phyloP scores from a whole-genome alignment of 1,140 invertebrate species.

The Zaprionus davidi region DNA sequence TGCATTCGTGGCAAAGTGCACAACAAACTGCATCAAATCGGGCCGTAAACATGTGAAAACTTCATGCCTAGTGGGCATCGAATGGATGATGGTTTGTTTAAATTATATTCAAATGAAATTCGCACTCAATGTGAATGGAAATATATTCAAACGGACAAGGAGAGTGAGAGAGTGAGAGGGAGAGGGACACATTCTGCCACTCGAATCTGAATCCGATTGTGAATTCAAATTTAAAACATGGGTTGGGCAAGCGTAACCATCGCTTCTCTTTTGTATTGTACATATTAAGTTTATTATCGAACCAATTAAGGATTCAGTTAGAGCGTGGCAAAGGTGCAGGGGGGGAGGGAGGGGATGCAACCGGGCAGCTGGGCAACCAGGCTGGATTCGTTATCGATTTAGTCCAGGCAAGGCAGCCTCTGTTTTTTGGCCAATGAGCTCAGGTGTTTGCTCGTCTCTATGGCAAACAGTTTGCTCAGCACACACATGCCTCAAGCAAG shows the following conservation, averaged over 20 bases:
- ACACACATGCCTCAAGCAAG: constrained; percentile 2
- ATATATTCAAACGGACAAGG: background rate
- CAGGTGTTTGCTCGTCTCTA: constrained; percentile 43
- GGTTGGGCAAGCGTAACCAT: background rate
- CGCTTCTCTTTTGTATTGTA: constrained; percentile 3
- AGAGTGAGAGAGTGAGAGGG: background rate
- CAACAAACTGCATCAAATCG: background rate
- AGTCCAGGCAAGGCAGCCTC: background rate
- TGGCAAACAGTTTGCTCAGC: constrained; percentile 34
- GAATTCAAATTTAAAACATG: background rate
- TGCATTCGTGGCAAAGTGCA: background rate
- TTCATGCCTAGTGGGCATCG: background rate
- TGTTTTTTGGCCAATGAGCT: constrained; percentile 5
- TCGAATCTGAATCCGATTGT: background rate
- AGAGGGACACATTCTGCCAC: background rate
- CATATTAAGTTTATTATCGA: constrained; percentile 18
- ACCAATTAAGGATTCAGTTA: constrained; percentile 13
- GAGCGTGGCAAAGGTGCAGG: background rate
- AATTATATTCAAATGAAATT: background rate
- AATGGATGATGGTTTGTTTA: background rate
- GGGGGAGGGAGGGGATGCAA: background rate
- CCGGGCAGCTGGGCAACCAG: background rate
- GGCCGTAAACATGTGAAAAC: background rate
- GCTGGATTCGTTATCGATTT: constrained; percentile 8
- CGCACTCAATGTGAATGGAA: background rate